Evolutionary conservation across 1,140 invertebrate genomes (phyloP), one percentile per base, ranked within the genome.

Genomic region (Heterodera schachtii): DNA sequence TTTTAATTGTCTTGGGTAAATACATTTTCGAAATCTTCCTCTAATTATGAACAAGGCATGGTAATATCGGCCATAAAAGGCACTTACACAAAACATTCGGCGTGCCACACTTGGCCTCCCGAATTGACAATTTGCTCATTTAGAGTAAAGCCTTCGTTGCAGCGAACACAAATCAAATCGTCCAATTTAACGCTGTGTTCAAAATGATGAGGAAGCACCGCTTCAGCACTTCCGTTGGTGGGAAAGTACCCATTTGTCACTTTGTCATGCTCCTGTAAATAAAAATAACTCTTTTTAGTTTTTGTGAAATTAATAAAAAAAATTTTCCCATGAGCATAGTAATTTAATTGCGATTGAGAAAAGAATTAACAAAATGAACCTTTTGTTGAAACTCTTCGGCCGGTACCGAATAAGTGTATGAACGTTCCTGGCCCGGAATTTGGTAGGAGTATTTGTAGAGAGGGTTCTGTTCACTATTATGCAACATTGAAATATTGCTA

Each of bases 61-160:
- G 52, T 44, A 86, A 79, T 71, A 60, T 13, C 81, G 43, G 79
- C 31, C 31, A 31, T 31, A 43, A 78, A 31, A 31, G 31, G 60
- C 44, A 93, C 94, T 95, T 93, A 98, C 95, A 99, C 97, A 93
- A 99, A 99, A 91, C 97, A 99, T 85, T 96, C 94, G 9, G 95
- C 95, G 92, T 99, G 98, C 96, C 96, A 99, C 60, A 98, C 92
- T 92, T 98, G 95, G 82, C 97, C 97, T 90, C 95, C 95, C 1
- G 96, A 98, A 91, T 99, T 99, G 67, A 99, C 96, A 90, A 99
- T 98, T 91, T 98, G 97, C 90, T 99, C 97, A 89, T 97, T 78
- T 16, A 86, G 70, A n/a, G 74, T 77, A 69, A 85, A 85, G n/a
- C 83, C 83, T 41, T 90, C 88, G 52, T 82, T 85, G 80, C 88